A percentile compares a stretch with the other conserved stretches of the same genome.
phyloP scores from a whole-genome alignment of 2,888 invertebrate genomes.

The Kuschelorhynchus macadamiae region DNA sequence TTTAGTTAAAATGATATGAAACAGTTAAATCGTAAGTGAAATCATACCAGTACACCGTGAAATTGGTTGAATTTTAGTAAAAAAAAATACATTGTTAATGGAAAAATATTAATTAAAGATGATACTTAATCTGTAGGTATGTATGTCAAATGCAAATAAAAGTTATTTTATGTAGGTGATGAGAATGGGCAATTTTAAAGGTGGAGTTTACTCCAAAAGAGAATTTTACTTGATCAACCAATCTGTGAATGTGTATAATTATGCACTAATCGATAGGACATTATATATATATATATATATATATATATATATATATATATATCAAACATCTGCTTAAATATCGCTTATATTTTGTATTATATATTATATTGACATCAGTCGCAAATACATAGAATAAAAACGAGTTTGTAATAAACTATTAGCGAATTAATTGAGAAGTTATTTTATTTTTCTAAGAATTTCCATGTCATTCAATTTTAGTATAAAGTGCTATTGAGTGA shows the following conservation, averaged over 20 bases:
- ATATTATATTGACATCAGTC: no score
- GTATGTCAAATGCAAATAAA: slow-evolving; percentile 66
- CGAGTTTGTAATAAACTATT: no score
- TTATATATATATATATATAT: neutral
- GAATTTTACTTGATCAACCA: slow-evolving; percentile 37
- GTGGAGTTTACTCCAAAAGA: slow-evolving; percentile 71
- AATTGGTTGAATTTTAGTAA: neutral
- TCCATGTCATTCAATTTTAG: no score
- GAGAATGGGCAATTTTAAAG: slow-evolving; percentile 57
- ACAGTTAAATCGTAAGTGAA: slow-evolving; percentile 20
- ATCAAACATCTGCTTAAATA: no score
- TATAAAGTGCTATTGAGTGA: no score
- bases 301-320: neutral
- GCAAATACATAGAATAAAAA: no score
- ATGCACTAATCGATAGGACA: neutral
- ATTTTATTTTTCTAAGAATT: no score
- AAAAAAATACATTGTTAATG: neutral
- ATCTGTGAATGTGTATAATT: slow-evolving; percentile 32
- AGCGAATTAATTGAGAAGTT: no score
- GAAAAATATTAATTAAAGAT: slow-evolving; percentile 24
- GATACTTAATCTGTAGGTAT: slow-evolving; percentile 52
- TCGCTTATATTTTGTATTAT: no score
- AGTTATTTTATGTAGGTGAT: slow-evolving; percentile 45
- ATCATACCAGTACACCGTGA: no score
- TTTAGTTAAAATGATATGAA: slow-evolving; percentile 41